Evolutionary conservation across 1,140 invertebrate species (phyloP).

Genomic region (Lordiphosa collinella): DNA sequence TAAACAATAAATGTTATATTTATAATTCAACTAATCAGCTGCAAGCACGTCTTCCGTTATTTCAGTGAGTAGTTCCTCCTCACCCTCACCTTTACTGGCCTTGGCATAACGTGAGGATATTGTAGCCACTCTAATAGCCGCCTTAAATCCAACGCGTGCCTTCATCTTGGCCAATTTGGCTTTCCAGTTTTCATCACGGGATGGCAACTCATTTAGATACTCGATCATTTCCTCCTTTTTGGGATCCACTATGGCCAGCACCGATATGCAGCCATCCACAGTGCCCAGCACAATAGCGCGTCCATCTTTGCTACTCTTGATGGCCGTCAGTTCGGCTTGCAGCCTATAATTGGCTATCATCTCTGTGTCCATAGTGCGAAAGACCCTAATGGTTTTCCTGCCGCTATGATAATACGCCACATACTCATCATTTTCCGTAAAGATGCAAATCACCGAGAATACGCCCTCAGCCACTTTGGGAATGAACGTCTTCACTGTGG

Average conservation of each 20-base stretch:
- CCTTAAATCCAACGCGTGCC: conserved; percentile 85
- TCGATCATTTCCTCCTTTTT: conserved; percentile 83
- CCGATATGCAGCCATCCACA: conserved; percentile 95
- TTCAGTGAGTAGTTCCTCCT: conserved; percentile 64
- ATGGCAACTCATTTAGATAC: conserved; percentile 86
- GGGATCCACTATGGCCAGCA: conserved; percentile 95
- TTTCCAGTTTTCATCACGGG: conserved; percentile 87
- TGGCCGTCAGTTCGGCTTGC: conserved; percentile 93
- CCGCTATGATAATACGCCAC: conserved; percentile 97
- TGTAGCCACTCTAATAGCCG: conserved; percentile 80
- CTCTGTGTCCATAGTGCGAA: conserved; percentile 91
- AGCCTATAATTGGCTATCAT: conserved; percentile 96
- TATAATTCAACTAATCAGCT: conserved; percentile 57
- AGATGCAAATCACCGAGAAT: conserved; percentile 96
- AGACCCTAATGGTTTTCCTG: conserved; percentile 94
- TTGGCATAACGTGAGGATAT: conserved; percentile 71
- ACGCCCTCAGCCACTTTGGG: conserved; percentile 97
- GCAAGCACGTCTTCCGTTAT: conserved; percentile 62
- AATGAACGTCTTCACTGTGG: conserved; percentile 91
- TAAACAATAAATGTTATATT: conserved; percentile 71
- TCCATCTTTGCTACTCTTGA: conserved; percentile 91
- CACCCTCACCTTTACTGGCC: conserved; percentile 38
- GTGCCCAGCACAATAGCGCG: conserved; percentile 91
- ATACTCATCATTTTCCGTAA: conserved; percentile 96
- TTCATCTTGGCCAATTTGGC: conserved; percentile 85